phyloP scores from a whole-genome alignment of 2,888 invertebrate species.

The Thysanoteuthis rhombus region DNA sequence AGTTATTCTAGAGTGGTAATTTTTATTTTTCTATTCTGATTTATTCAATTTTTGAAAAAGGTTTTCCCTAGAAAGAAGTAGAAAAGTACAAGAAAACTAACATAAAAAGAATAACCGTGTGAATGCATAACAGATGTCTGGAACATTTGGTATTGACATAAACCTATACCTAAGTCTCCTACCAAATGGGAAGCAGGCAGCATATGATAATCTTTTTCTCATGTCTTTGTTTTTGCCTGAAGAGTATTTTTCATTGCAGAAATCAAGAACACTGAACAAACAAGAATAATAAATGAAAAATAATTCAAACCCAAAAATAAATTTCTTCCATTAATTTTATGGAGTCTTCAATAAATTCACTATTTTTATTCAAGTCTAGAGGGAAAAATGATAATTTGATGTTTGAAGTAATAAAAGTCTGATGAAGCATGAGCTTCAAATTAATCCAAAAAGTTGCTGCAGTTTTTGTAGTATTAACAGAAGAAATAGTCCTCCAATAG shows the following conservation, averaged over 20 bases:
- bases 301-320: not conserved
- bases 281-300: not conserved
- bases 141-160: not conserved
- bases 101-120: not conserved
- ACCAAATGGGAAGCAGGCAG: not conserved
- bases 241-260: not conserved
- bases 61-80: not conserved
- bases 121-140: not conserved
- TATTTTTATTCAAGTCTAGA: not conserved
- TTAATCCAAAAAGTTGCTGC: not conserved
- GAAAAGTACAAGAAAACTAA: not conserved
- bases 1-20: not conserved
- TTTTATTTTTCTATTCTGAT: not conserved
- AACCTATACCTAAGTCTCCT: not conserved
- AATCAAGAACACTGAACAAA: not conserved
- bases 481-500: not conserved
- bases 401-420: not conserved
- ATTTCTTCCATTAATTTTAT: not conserved
- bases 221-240: not conserved
- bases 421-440: not conserved
- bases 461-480: not conserved
- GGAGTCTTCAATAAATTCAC: not conserved
- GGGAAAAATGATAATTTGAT: not conserved
- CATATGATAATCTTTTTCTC: not conserved
- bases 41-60: not conserved